phyloP scores from a whole-genome alignment of 2,797 vertebrate genomes.

The Heliangelus exortis region DNA sequence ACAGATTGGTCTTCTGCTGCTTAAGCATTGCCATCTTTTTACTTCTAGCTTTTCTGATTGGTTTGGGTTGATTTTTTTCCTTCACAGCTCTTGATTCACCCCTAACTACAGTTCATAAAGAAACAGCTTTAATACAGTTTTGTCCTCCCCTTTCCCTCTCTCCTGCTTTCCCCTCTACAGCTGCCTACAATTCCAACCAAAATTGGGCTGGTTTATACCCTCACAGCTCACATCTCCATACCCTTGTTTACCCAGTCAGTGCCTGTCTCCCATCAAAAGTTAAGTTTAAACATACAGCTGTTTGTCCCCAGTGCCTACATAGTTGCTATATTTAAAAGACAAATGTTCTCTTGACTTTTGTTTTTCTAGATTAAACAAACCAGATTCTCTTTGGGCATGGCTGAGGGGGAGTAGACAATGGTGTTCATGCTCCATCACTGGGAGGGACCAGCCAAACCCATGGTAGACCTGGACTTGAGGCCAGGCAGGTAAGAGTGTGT shows the following conservation, averaged over 20 bases:
- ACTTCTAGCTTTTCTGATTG: not conserved
- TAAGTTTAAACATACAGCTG: slow-evolving; percentile 20
- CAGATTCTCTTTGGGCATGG: not conserved
- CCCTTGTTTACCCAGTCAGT: not conserved
- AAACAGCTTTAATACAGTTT: not conserved
- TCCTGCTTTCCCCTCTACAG: not conserved
- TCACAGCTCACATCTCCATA: not conserved
- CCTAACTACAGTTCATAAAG: not conserved
- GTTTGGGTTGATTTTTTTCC: not conserved
- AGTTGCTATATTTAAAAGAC: not conserved
- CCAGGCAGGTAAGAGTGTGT: not conserved
- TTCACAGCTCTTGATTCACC: not conserved
- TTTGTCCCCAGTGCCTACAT: not conserved
- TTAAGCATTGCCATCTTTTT: not conserved
- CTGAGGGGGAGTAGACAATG: not conserved
- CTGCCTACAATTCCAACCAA: not conserved
- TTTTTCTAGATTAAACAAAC: not conserved
- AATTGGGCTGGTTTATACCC: not conserved
- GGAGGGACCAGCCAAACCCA: not conserved
- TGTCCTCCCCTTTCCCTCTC: not conserved
- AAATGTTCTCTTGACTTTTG: not conserved
- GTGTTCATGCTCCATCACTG: not conserved
- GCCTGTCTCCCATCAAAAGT: not conserved
- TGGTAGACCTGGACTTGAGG: not conserved
- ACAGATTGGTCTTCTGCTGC: not conserved